phyloP scores from a whole-genome alignment of 1,140 invertebrate genomes.

The Drosophila subpulchrella region DNA sequence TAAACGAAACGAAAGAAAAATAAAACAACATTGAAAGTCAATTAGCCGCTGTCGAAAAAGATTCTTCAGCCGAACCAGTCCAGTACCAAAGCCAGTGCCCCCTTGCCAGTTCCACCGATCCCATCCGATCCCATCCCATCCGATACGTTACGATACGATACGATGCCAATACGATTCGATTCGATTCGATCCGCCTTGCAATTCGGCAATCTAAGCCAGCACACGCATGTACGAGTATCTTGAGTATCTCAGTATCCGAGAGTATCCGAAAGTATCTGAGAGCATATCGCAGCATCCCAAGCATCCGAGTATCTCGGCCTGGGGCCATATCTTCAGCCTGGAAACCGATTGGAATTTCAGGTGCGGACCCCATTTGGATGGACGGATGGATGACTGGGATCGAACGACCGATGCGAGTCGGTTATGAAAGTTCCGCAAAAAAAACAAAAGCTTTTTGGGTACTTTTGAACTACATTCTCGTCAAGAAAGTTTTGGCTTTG shows the following conservation, averaged over 20 bases:
- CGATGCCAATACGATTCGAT: neutral
- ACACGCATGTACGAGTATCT: slow-evolving; percentile 9
- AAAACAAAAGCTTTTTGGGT: slow-evolving; percentile 16
- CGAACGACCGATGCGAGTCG: slow-evolving; percentile 10
- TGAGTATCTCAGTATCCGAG: slow-evolving; percentile 3
- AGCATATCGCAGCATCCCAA: slow-evolving; percentile 12
- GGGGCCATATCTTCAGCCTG: slow-evolving; percentile 23
- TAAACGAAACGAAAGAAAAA: slow-evolving; percentile 20
- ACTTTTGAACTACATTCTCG: slow-evolving; percentile 43
- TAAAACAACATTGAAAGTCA: slow-evolving; percentile 77
- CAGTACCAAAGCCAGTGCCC: neutral
- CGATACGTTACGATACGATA: slow-evolving; percentile 1
- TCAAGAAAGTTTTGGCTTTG: slow-evolving; percentile 34
- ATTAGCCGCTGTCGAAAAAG: slow-evolving; percentile 70
- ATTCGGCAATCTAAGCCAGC: slow-evolving; percentile 35
- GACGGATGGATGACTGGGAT: slow-evolving; percentile 8
- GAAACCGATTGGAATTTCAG: slow-evolving; percentile 36
- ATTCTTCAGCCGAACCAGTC: slow-evolving; percentile 57
- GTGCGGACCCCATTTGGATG: slow-evolving; percentile 13
- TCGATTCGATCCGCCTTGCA: slow-evolving; percentile 5
- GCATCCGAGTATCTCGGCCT: slow-evolving; percentile 27
- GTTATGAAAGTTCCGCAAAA: slow-evolving; percentile 39
- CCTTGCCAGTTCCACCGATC: neutral
- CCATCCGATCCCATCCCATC: too few relatives aligned
- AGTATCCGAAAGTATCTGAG: slow-evolving; percentile 3